Evolutionary conservation across 2,888 invertebrate genomes (phyloP), one percentile per base, ranked within the genome.

Genomic region (Esperia sulphurella): DNA sequence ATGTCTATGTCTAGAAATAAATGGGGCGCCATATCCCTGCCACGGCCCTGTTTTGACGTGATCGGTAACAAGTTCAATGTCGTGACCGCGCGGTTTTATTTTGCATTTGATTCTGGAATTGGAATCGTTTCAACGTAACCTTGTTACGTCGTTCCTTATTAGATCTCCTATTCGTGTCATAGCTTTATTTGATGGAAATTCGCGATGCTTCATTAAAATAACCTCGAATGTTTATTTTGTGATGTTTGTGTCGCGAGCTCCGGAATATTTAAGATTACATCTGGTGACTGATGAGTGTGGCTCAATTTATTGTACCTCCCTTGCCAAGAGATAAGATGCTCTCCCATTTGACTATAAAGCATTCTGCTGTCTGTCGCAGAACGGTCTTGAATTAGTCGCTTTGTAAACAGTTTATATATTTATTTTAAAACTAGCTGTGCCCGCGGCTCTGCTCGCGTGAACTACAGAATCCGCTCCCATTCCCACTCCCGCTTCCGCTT

Each of bases 41-140:
- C 10, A 4, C 3, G 30, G 29, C 12, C 41, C 29, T 41, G 29
- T 3, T 14, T 6, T 7, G 21, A 37, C 10, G 9, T 37, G 33
- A 13, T 41, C 12, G 41, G 33, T 8, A 35, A 29, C 40, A 13
- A 43, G 38, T 41, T 38, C 47, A 40, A 41, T 44, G 48, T 29
- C 48, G 40, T 28, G 43, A 28, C 28, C 13, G 28, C 21, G 14
- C 21, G 14, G 41, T 31, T 14, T 40, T 44, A 40, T 43, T 44
- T 31, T 48, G 41, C 44, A 48, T 48, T 40, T 33, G 33, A 48
- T 43, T 31, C 38, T 42, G 14, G 30, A 33, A 40, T 43, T 43
- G 13, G 14, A 44, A 31, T 14, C 35, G 41, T 21, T 21, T 21
- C 21, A 21, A 5, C 21, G 21, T 21, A 21, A 31, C 9, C 31